Base-by-base conservation (phyloP, 2,113 vertebrate species). In the Psophia crepitans region DNA sequence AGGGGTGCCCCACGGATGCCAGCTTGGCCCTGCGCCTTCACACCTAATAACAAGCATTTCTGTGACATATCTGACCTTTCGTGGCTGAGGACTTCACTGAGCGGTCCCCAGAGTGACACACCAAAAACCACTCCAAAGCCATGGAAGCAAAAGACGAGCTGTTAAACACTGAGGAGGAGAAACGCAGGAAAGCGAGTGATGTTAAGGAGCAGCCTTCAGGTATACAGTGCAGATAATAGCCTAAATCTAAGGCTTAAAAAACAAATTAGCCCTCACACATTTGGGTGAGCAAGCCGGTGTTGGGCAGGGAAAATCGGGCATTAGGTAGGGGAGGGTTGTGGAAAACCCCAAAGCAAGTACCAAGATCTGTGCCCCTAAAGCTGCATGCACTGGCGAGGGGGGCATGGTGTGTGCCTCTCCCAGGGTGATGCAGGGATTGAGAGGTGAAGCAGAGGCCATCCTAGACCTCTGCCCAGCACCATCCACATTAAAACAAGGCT, bases 161-260 rank as follows among this genome's bases (percentile, higher is more conserved):
- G 48, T 69, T 68, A 58, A 53, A 75, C 35, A 41, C 12, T 1
- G 6, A 58, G 32, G 21, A 89, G 51, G 48, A 91, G 81, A 90
- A 90, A 78, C 0, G 4, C 83, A 77, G 20, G 14, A 26, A 80
- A 37, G 14, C 0, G 0, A 58, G 24, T 20, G n/a, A 15, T 1
- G 1, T 2, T 49, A 43, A 49, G 32, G 26, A 76, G 49, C 58
- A 70, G 12, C 35, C 35, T 35, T 60, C 51, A 18, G 9, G 24
- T 27, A 11, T 14, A 37, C 14, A 14, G 2, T 51, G 56, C 14
- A 82, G 30, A 6, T 21, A 78, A 56, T 1, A 0, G 21, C 56
- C 43, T 58, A 60, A 37, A 82, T 71, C 46, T 41, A 61, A 39
- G 44, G 32, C 21, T 41, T 51, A 37, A 41, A 22, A 46, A 41